Conservation (phyloP, 2,797 vertebrate genomes). For the Hafferia zeledoni region DNA sequence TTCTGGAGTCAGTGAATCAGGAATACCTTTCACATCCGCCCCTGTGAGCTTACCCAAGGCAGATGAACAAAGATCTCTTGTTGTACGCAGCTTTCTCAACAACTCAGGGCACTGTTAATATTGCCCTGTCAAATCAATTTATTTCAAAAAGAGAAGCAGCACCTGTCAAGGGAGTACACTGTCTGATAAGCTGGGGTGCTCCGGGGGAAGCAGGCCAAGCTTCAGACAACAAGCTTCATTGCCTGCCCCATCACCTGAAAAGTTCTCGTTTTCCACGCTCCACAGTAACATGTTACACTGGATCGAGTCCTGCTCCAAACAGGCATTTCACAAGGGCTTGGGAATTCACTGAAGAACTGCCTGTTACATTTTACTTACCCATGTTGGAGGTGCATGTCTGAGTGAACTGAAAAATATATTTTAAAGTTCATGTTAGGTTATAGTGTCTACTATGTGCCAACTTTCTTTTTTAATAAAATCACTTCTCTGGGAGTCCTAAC, state of each 20-base stretch:
- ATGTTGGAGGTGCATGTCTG: not conserved
- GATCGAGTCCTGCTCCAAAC: not conserved
- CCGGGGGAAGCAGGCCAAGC: constrained; percentile 22
- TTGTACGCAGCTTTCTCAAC: constrained; percentile 52
- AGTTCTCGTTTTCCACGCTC: constrained; percentile 40
- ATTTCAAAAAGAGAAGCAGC: constrained; percentile 56
- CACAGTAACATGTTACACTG: not conserved
- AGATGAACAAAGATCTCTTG: constrained; percentile 62
- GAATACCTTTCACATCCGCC: constrained; percentile 47
- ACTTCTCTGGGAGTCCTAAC: not conserved
- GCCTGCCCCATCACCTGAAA: constrained; percentile 68
- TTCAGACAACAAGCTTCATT: constrained; percentile 62
- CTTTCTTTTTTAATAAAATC: not conserved
- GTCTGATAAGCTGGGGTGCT: constrained; percentile 47
- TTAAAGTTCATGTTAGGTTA: constrained; percentile 17
- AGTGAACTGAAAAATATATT: not conserved
- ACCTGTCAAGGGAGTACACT: constrained; percentile 45
- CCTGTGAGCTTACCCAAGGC: constrained; percentile 36
- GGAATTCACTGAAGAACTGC: constrained; percentile 22
- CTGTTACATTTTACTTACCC: not conserved
- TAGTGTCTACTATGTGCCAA: not conserved
- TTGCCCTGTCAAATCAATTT: constrained; percentile 69
- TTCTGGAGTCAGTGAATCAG: constrained; percentile 45
- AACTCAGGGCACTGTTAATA: constrained; percentile 62
- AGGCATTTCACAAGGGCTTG: not conserved